phyloP scores from a whole-genome alignment of 2,888 invertebrate species.

The Andrena dorsata region DNA sequence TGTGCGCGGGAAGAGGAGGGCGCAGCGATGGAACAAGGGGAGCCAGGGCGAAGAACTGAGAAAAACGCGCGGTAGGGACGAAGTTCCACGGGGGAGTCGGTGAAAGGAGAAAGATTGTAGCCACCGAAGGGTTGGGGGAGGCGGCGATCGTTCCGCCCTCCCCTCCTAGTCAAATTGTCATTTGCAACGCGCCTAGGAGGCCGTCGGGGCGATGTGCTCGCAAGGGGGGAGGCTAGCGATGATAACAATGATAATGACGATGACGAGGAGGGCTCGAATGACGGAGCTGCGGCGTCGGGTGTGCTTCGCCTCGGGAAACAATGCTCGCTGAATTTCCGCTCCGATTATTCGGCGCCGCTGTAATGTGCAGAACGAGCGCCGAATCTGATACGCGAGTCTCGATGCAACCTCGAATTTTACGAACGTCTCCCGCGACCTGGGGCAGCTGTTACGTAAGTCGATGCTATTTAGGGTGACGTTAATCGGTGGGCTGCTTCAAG shows the following conservation, averaged over 20 bases:
- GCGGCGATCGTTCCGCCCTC: constrained; percentile 5
- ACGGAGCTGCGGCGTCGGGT: constrained; percentile 47
- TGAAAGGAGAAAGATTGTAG: constrained; percentile 7
- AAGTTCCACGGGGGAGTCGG: constrained; percentile 19
- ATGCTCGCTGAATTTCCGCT: constrained; percentile 65
- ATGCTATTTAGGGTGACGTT: no score
- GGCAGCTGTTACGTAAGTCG: no score
- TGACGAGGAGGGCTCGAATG: constrained; percentile 50
- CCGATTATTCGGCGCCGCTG: constrained; percentile 57
- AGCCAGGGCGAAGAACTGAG: constrained; percentile 7
- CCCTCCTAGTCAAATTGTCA: constrained; percentile 68
- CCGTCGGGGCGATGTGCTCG: constrained; percentile 23
- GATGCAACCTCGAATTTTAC: no score
- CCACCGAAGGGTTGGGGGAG: background rate
- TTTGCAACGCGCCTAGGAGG: constrained; percentile 70
- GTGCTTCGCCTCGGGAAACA: constrained; percentile 54
- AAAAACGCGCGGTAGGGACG: background rate
- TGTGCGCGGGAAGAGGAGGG: constrained; percentile 5
- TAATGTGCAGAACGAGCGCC: constrained; percentile 49
- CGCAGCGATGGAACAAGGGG: constrained; percentile 11
- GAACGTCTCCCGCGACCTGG: no score
- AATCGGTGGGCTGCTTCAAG: no score
- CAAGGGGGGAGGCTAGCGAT: constrained; percentile 41
- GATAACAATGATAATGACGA: constrained; percentile 64
- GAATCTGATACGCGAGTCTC: constrained; percentile 50